Base-by-base conservation (phyloP, 1,140 invertebrate species). In the Drosophila ercepeae region DNA sequence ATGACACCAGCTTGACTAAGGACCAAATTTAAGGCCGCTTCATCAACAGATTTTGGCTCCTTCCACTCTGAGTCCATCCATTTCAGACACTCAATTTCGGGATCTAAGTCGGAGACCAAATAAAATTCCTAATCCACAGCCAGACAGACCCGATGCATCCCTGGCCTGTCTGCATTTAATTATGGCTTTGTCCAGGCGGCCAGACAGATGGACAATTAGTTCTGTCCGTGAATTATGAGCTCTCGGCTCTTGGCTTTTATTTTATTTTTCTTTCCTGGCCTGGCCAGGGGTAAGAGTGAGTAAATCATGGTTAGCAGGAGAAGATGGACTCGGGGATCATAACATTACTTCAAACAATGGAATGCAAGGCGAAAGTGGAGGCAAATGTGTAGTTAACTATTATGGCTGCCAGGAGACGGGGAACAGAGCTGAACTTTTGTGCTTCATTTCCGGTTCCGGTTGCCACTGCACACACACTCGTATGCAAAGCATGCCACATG, bases 11-110 rank as follows among this genome's bases (percentile, higher is more conserved):
- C 57, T 13, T 11, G 27, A 44, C 42, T 36, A 29, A 57, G 58
- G 45, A 74, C 69, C 50, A 73, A 73, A 73, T 72, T 73, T 64
- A 71, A 72, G 73, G 68, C 57, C 23, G 58, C 69, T 63, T 73
- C 58, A 55, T 45, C 59, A 73, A 51, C 68, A 51, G 46, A 49
- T 39, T 29, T 9, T 11, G 13, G 8, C n/a, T 48, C 16, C 21
- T 27, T n/a, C n/a, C n/a, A n/a, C n/a, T n/a, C n/a, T n/a, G n/a
- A n/a, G n/a, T n/a, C 7, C 39, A 1, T 8, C 21, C 21, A 4
- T 19, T 16, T 16, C 9, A 32, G 29, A 29, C 9, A 16, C 55
- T 61, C 60, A 60, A 64, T 61, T 61, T 34, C 13, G n/a, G 44
- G 5, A 16, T 27, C 7, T n/a, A 16, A 39, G n/a, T n/a, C n/a